Evolutionary conservation across 2,797 vertebrate species (phyloP).

Genomic region (Leptoclinus maculatus): DNA sequence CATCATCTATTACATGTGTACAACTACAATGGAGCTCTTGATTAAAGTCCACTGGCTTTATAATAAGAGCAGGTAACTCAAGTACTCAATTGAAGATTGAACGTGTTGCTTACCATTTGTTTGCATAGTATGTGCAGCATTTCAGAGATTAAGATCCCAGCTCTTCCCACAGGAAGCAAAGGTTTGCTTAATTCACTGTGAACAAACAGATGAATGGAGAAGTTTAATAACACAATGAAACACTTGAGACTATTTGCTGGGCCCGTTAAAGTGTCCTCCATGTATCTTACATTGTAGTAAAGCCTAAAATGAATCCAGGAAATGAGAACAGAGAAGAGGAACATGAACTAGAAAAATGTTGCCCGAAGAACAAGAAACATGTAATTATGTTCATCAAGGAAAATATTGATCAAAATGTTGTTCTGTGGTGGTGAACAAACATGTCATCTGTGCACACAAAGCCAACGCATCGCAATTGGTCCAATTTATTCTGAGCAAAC

Average conservation of each 20-base stretch:
- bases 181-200: slow-evolving; percentile 98
- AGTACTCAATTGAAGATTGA: background rate
- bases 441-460: background rate
- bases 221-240: background rate
- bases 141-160: slow-evolving; percentile 95
- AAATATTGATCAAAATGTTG: too few species aligned
- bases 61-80: background rate
- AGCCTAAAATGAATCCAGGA: background rate
- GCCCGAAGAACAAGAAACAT: background rate
- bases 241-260: background rate
- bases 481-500: background rate
- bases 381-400: background rate
- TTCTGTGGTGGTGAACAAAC: background rate
- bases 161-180: slow-evolving; percentile 97
- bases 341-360: background rate
- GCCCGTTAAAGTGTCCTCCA: background rate
- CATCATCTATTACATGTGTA: background rate
- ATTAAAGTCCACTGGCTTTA: background rate
- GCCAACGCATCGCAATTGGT: background rate
- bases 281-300: background rate
- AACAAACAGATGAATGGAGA: slow-evolving; percentile 62
- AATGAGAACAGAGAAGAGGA: background rate
- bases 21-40: background rate
- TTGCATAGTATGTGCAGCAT: slow-evolving; percentile 99
- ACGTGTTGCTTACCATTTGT: slow-evolving; percentile 91